phyloP scores from a whole-genome alignment of 2,888 invertebrate genomes.

The Perithous albicinctus region DNA sequence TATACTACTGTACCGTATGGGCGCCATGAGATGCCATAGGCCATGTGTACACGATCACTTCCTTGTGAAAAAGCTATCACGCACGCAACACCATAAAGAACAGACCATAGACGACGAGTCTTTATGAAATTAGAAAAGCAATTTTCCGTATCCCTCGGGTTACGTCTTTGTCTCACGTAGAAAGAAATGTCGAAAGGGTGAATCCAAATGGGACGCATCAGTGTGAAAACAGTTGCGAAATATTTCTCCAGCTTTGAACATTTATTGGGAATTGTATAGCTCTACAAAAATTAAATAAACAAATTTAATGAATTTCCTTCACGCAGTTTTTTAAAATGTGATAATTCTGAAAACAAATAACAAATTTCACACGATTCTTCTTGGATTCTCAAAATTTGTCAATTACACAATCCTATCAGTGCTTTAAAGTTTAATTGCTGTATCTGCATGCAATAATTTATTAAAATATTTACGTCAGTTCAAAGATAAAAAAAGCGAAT shows the following conservation, averaged over 20 bases:
- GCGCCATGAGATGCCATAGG: neutral
- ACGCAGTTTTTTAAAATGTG: too few relatives aligned
- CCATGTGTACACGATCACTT: neutral
- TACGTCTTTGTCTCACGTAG: neutral
- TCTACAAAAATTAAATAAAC: neutral
- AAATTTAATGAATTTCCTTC: neutral
- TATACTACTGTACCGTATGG: conserved; percentile 10
- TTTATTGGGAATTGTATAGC: neutral
- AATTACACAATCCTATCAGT: too few relatives aligned
- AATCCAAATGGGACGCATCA: neutral
- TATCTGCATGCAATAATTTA: too few relatives aligned
- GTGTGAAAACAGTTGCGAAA: neutral
- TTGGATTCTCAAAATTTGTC: too few relatives aligned
- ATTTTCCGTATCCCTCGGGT: neutral
- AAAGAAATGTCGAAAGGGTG: neutral
- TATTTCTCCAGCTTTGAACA: neutral
- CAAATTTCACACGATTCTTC: too few relatives aligned
- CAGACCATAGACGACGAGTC: conserved; percentile 10
- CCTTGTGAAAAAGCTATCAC: conserved; percentile 1
- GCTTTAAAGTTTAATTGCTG: too few relatives aligned
- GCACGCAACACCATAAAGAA: conserved; percentile 29
- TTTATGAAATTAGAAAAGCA: conserved; percentile 27
- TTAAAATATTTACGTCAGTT: too few relatives aligned
- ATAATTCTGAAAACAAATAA: too few relatives aligned
- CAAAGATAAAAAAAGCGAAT: too few relatives aligned